Percentiles rank a stretch among this genome's conserved stretches.
phyloP scores from a whole-genome alignment of 2,113 vertebrate genomes.

The Phrynosoma platyrhinos region DNA sequence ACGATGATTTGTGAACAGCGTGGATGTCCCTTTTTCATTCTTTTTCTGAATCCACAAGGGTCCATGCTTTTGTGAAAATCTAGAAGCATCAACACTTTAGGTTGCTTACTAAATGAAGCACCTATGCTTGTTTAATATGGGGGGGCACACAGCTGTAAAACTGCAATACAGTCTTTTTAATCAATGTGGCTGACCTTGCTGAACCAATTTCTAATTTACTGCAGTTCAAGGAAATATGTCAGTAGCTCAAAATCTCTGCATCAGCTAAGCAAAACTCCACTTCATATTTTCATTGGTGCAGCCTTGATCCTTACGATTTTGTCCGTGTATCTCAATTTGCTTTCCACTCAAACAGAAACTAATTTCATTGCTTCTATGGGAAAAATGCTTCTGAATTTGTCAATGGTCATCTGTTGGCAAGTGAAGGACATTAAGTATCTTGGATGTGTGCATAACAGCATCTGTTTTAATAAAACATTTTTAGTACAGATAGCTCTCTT shows the following conservation, averaged over 20 bases:
- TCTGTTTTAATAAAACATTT: neutral
- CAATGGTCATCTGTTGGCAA: neutral
- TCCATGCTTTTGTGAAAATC: neutral
- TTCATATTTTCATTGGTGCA: neutral
- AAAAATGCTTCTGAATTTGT: neutral
- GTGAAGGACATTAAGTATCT: neutral
- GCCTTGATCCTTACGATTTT: neutral
- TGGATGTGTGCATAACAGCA: neutral
- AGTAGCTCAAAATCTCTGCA: neutral
- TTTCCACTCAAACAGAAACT: neutral
- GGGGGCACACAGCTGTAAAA: neutral
- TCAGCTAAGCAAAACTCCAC: neutral
- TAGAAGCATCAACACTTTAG: neutral
- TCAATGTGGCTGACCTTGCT: neutral
- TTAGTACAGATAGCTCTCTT: neutral
- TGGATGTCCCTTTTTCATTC: neutral
- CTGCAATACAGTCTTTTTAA: neutral
- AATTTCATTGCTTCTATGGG: neutral
- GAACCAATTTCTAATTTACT: neutral
- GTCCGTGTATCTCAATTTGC: neutral
- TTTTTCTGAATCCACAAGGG: neutral
- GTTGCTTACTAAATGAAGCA: neutral
- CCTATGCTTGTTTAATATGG: neutral
- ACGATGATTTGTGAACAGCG: neutral
- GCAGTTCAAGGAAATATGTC: conserved; percentile 1